Percentiles rank a stretch among this genome's conserved stretches.
phyloP scores from a whole-genome alignment of 1,140 invertebrate genomes.

The Bursaphelenchus mucronatus region DNA sequence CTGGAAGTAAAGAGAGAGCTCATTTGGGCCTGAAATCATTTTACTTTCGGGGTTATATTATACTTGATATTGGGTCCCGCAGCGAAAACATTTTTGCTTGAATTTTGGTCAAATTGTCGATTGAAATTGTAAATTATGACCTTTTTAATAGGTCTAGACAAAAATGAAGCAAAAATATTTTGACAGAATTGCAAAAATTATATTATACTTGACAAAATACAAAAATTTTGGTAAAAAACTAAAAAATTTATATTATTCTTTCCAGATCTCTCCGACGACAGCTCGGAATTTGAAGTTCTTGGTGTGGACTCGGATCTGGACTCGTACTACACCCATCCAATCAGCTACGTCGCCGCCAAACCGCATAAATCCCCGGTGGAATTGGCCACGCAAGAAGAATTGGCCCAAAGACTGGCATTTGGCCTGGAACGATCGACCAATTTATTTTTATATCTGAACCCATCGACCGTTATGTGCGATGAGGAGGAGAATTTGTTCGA shows the following conservation, averaged over 20 bases:
- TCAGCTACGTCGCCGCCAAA: background rate
- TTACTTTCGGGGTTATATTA: no score
- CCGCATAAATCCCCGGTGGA: conserved; percentile 7
- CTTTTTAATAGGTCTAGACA: no score
- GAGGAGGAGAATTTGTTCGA: conserved; percentile 37
- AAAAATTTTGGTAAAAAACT: no score
- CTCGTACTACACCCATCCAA: background rate
- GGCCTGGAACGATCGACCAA: conserved; percentile 28
- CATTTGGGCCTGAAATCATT: no score
- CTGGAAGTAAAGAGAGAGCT: no score
- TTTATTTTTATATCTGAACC: conserved; percentile 36
- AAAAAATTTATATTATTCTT: background rate
- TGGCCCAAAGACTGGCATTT: conserved; percentile 31
- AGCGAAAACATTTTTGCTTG: no score
- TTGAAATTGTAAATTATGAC: no score
- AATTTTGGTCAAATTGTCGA: no score
- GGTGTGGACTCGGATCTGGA: conserved; percentile 7
- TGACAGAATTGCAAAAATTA: no score
- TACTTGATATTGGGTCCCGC: no score
- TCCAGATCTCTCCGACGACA: conserved; percentile 6
- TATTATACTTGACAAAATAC: no score
- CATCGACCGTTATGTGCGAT: conserved; percentile 25
- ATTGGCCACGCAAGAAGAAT: conserved; percentile 35
- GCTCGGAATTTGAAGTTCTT: conserved; percentile 12
- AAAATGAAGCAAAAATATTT: no score